Base-by-base conservation (phyloP, 1,140 invertebrate genomes). In the Lepidurus packardi region DNA sequence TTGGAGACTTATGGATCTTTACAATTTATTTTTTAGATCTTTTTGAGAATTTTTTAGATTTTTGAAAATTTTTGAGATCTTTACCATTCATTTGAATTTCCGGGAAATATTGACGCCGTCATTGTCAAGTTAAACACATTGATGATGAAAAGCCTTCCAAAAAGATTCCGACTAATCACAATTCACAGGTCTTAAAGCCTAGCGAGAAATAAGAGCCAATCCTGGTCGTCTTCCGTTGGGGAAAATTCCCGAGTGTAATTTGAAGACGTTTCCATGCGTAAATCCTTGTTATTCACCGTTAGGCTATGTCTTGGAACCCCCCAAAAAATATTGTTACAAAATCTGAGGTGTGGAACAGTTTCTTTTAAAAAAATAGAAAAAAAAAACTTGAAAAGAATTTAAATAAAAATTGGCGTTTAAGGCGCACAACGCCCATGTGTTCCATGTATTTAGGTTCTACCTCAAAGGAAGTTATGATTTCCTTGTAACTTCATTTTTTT, bases 121-220 rank as follows among this genome's bases (percentile, higher is more conserved):
- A 34, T 34, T 34, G 3, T 4, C 34, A 34, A 34, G 34, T 34
- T 34, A 34, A 34, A 4, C 34, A 34, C 53, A 13, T 1, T 7
- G 8, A 21, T 65, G 16, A 65, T 5, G 53, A 65, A 65, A 13
- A 65, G 16, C 53, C 16, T n/a, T 7, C 13, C 13, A 65, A 65
- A 16, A 11, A 13, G 13, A 21, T 65, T 65, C 21, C 21, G 53
- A n/a, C 53, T 65, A n/a, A 13, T n/a, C 21, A 7, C 53, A n/a
- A 7, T 65, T 9, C 21, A 21, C 1, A 65, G n/a, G 16, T 65
- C 8, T 7, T n/a, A 65, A 7, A 65, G 53, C 53, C 21, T 65
- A 65, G 53, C 53, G 53, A 65, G 53, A 65, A 65, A 65, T 65
- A n/a, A 65, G 13, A 65, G 21, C 53, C 53, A 65, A 65, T 65